Percentiles rank a stretch among this genome's conserved stretches.
These are phyloP conservation scores for Zaprionus davidi DNA, from an alignment of 1,140 invertebrate genomes.

Conservation along the genomic window DNA sequence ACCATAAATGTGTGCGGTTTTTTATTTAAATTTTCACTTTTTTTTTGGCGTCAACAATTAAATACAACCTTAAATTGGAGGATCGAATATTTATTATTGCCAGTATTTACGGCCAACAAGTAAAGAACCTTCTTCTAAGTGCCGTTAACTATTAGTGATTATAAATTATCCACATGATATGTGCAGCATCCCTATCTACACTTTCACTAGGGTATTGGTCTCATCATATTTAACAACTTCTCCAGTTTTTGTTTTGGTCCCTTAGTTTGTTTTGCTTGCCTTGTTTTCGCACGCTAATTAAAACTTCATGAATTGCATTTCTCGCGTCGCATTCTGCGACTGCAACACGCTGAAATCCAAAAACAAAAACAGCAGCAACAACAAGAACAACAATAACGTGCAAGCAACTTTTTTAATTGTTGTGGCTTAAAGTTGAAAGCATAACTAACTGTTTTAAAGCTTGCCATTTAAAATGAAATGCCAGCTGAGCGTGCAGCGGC, in stretches of 20 bases:
- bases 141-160: neutral
- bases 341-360: neutral
- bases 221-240: neutral
- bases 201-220: neutral
- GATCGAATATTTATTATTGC: too few species aligned
- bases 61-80: too few species aligned
- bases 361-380: neutral
- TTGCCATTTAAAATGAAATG: slow-evolving; percentile 11
- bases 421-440: slow-evolving; percentile 51
- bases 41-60: too few species aligned
- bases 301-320: slow-evolving; percentile 66
- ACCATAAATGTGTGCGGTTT: too few species aligned
- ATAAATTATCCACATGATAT: neutral
- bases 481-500: neutral
- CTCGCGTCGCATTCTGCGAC: slow-evolving; percentile 15
- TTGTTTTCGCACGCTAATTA: slow-evolving; percentile 57
- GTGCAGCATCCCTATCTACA: neutral
- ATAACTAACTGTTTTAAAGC: slow-evolving; percentile 44
- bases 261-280: slow-evolving; percentile 14
- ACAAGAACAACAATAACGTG: neutral
- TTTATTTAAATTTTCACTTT: too few species aligned
- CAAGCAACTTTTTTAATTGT: slow-evolving; percentile 31
- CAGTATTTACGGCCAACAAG: too few species aligned
- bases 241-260: slow-evolving; percentile 7
- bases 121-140: neutral